Base-by-base conservation (phyloP, 2,888 invertebrate species). In the Serripes groenlandicus region DNA sequence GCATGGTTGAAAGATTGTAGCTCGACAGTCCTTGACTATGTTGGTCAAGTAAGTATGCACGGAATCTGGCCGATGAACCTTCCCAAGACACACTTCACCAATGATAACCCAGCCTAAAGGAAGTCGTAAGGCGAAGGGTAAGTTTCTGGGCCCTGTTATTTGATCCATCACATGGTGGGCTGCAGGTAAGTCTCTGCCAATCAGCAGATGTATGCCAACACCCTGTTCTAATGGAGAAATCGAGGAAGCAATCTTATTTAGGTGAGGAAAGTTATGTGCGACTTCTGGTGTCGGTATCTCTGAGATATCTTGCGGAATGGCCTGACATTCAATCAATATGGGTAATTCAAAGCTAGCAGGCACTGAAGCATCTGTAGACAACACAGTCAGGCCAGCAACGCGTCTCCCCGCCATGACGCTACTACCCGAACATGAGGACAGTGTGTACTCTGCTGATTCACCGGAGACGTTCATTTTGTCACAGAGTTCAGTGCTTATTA, bases 51-150 rank as follows among this genome's bases (percentile, higher is more conserved):
- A 56, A 23, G 58, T 21, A 26, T 30, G 71, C 18, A 75, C 18
- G 18, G 30, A 21, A 15, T n/a, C 1, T n/a, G 75, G 76, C 30
- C 58, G 21, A 26, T 69, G 72, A 26, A 56, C 62, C 23, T 73
- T 68, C n/a, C n/a, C n/a, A n/a, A n/a, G 34, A 32, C 81, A 81
- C 21, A 64, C 56, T 52, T 81, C 72, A 26, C 76, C 81, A 37
- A 81, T 30, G 18, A 76, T 68, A 11, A 76, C 72, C 73, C 72
- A 81, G 23, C 81, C 69, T 35, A 76, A 58, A 26, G 15, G 49
- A 9, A 76, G 34, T 60, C 66, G 76, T 28, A 71, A 75, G 11
- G 70, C 75, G n/a, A 54, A 80, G 15, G 75, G 56, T 28, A 70
- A 49, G 23, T 26, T 49, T 28, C 35, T 15, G 21, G 0, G 7